These are phyloP conservation scores for Creontiades dilutus DNA, from an alignment of 2,888 invertebrate genomes.

Conservation along the genomic window DNA sequence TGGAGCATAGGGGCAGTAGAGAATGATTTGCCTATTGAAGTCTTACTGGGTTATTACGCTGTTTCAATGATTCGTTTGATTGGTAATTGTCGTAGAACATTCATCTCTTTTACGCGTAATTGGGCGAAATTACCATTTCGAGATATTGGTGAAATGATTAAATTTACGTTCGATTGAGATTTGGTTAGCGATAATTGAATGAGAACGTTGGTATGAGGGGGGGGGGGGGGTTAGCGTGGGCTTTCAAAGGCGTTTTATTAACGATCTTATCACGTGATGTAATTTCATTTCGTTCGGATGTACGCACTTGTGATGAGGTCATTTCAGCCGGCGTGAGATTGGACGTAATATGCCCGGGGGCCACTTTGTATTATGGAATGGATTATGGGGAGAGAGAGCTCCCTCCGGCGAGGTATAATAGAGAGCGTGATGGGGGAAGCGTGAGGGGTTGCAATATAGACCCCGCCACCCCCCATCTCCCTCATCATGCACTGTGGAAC, in stretches of 20 bases:
- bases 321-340: slow-evolving; percentile 49
- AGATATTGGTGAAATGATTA: neutral
- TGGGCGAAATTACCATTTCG: too few relatives aligned
- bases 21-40: neutral
- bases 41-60: neutral
- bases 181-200: slow-evolving; percentile 27
- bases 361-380: slow-evolving; percentile 44
- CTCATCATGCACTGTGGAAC: slow-evolving; percentile 60
- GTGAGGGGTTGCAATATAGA: slow-evolving; percentile 66
- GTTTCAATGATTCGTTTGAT: neutral
- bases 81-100: neutral
- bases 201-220: too few relatives aligned
- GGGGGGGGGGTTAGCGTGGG: too few relatives aligned
- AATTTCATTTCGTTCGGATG: slow-evolving; percentile 47
- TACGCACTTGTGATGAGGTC: slow-evolving; percentile 46
- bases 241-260: slow-evolving; percentile 53
- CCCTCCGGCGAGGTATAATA: slow-evolving; percentile 14
- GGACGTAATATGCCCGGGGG: slow-evolving; percentile 43
- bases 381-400: neutral
- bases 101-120: too few relatives aligned
- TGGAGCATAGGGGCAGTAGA: neutral
- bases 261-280: slow-evolving; percentile 53
- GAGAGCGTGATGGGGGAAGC: neutral
- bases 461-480: slow-evolving; percentile 44
- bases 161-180: slow-evolving; percentile 8